Evolutionary conservation across 2,797 vertebrate genomes (phyloP), one percentile per base, ranked within the genome.

Genomic region (Propithecus deckenii): DNA sequence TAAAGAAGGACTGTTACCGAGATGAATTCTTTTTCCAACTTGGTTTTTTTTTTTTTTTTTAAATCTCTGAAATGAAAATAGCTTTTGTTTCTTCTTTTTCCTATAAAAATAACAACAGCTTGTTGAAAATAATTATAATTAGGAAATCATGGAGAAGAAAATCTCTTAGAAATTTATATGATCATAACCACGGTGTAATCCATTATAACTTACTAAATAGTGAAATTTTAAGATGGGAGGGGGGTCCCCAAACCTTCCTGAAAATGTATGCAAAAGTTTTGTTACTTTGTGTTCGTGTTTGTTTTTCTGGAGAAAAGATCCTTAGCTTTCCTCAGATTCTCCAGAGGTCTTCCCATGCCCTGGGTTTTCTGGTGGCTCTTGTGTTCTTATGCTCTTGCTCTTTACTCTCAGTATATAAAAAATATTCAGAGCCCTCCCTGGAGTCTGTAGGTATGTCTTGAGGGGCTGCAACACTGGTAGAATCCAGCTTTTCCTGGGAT

Each of bases 321-420:
- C 46, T 90, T 69, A 71, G 38, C 79, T 89, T 96, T 89, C 72
- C 59, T 75, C 8, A 23, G 32, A 67, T 84, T 90, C 85, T 95
- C 85, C 72, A 83, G 88, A 87, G 94, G 50, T 65, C 74, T 15
- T 38, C 28, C 14, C 11, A 22, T 89, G 57, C 71, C 72, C 57
- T 86, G 91, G 67, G 81, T 71, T 23, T 95, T 94, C 38, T 71
- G 48, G 41, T 85, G 59, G 71, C 55, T 38, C n/a, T 50, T 91
- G 61, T 91, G 86, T 85, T 87, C 87, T 89, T 94, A 63, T 86
- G 48, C 38, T 86, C 72, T 91, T 55, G 30, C 35, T 91, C 38
- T 35, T 95, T 59, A 32, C 28, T 22, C 38, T 90, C 25, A 52
- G 65, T 57, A 1, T 85, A 61, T 95, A 86, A 97, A 92, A 76